Base-by-base conservation (phyloP, 2,888 invertebrate species). In the Vesta saturnalis region DNA sequence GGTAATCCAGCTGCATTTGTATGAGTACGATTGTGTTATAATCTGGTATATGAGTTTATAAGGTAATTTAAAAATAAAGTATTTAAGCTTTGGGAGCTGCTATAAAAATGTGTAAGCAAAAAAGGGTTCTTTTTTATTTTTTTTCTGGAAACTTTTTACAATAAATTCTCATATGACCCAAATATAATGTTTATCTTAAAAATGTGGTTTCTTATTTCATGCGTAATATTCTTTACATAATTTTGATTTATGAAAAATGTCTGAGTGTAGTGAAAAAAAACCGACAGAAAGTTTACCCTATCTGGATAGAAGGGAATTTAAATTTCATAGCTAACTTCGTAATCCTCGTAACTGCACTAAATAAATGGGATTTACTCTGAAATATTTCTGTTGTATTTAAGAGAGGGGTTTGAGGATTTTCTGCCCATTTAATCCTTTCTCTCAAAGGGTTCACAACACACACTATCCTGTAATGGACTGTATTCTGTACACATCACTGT, bases 331-430 rank as follows among this genome's bases (percentile, higher is more conserved):
- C 30, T 1, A 35, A 56, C 56, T 56, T 60, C 21, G 55, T 68
- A 68, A 68, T 68, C 68, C 68, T 47, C 23, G 63, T 15, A 60
- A 60, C 56, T 68, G 68, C 57, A 60, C 64, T 64, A 64, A 64
- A 64, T 68, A 68, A 64, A 68, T 68, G 64, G 68, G 60, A 63
- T 68, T 68, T 64, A 16, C 57, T 52, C 60, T 68, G 64, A 64
- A 64, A 64, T 68, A 68, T 68, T 64, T 68, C 60, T 60, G 64
- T 63, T 62, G 67, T 68, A 57, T 64, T 60, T 68, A 56, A 64
- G 56, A n/a, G n/a, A 39, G 56, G 63, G 39, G 15, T 8, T 30
- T 10, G 39, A 47, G 64, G 64, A 52, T 60, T 68, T 68, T 68
- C 64, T 60, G 21, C 56, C 23, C 60, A 39, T 60, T 66, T 66